Percentiles rank a stretch among this genome's conserved stretches.
These are phyloP conservation scores for Sicus ferrugineus DNA, from an alignment of 2,888 invertebrate genomes.

Conservation along the genomic window DNA sequence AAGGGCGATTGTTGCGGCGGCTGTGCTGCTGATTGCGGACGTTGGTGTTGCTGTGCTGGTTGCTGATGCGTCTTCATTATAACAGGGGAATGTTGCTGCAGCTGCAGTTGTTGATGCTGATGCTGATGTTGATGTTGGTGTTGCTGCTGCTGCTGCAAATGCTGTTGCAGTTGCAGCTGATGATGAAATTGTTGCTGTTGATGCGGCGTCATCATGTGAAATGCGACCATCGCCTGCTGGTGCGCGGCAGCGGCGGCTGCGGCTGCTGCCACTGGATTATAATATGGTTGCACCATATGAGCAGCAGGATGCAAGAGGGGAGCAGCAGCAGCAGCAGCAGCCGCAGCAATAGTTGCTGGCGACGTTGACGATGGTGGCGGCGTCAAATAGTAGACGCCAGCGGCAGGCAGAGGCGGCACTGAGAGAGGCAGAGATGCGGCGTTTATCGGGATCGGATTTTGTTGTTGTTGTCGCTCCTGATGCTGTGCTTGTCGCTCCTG, in stretches of 20 bases:
- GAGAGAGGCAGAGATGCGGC: slow-evolving; percentile 39
- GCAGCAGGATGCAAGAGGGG: slow-evolving; percentile 36
- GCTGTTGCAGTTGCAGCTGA: slow-evolving; percentile 47
- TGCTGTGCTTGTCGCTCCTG: slow-evolving; percentile 54
- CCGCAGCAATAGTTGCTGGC: slow-evolving; percentile 3
- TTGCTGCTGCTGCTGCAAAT: slow-evolving; percentile 47
- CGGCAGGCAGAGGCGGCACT: slow-evolving; percentile 36
- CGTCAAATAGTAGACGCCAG: slow-evolving; percentile 52
- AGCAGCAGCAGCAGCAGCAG: slow-evolving; percentile 18
- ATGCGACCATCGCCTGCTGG: slow-evolving; percentile 48
- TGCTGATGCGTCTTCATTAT: slow-evolving; percentile 35
- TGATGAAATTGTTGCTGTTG: slow-evolving; percentile 48
- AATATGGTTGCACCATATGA: slow-evolving; percentile 45
- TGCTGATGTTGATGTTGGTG: slow-evolving; percentile 46
- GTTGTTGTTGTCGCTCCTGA: slow-evolving; percentile 48
- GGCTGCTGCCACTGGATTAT: slow-evolving; percentile 44
- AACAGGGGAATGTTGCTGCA: slow-evolving; percentile 39
- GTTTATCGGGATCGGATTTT: slow-evolving; percentile 40
- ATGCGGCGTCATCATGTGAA: slow-evolving; percentile 45
- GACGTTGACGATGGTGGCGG: slow-evolving; percentile 42
- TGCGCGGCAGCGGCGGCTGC: slow-evolving; percentile 47
- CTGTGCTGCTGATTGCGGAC: slow-evolving; percentile 32
- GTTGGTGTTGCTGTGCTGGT: slow-evolving; percentile 30
- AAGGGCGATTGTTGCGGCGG: slow-evolving; percentile 43
- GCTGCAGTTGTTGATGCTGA: slow-evolving; percentile 39